Percentiles rank a stretch among this genome's conserved stretches.
phyloP scores from a whole-genome alignment of 1,140 invertebrate genomes.

The Drosophila sp. region DNA sequence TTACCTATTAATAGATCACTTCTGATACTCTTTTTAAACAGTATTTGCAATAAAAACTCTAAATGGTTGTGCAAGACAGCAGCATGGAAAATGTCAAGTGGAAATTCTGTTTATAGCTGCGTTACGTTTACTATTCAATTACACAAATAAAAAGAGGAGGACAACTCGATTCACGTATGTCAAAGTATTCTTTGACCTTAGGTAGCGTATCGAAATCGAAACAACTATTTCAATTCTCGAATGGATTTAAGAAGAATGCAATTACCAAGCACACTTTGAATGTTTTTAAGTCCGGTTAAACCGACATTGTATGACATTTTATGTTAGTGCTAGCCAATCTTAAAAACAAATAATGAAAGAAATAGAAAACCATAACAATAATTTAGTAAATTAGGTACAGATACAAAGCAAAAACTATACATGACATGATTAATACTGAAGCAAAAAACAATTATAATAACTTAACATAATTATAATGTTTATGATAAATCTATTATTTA shows the following conservation, averaged over 20 bases:
- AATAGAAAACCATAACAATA: no score
- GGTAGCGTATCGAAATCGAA: constrained; percentile 7
- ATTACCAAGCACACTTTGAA: constrained; percentile 12
- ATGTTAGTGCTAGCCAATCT: no score
- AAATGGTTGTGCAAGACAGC: constrained; percentile 4
- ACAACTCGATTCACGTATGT: constrained; percentile 9
- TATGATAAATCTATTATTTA: no score
- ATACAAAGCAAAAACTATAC: no score
- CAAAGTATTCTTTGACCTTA: constrained; percentile 8
- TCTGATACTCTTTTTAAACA: no score
- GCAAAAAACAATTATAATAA: no score
- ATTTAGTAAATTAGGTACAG: no score
- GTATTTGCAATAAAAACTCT: not conserved
- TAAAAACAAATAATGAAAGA: no score
- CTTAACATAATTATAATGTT: no score
- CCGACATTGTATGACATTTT: constrained; percentile 16
- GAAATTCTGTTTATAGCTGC: constrained; percentile 57
- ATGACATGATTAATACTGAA: no score
- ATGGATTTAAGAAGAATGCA: constrained; percentile 17
- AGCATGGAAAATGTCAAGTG: constrained; percentile 52
- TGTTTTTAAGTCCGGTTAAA: not conserved
- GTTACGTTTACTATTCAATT: constrained; percentile 68
- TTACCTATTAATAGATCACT: no score
- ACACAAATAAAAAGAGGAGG: constrained; percentile 30
- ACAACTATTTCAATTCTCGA: constrained; percentile 22